Evolutionary conservation across 2,888 invertebrate species (phyloP), one percentile per base, ranked within the genome.

Genomic region (Micoletzkya japonica): DNA sequence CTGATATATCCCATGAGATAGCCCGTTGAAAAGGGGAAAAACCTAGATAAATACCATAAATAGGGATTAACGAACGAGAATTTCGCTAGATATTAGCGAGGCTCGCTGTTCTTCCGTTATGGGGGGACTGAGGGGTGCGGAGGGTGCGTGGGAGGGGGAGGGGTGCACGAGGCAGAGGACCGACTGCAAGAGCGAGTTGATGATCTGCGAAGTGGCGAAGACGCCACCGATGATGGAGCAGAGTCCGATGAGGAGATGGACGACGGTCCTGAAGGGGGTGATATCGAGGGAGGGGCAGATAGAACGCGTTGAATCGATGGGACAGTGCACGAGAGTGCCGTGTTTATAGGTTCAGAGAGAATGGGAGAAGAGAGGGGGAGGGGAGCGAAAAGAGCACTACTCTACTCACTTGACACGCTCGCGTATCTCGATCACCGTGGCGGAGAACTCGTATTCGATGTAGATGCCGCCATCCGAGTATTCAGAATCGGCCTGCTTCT

Each of bases 191-290:
- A 79, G 57, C 30, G 68, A 74, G 56, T 78, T 75, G 32, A 74
- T 60, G 34, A 72, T 86, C 87, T 92, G 91, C 82, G 93, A 91
- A 66, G 94, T 92, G 28, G 94, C 91, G 87, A 93, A 94, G 79
- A 97, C 92, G 54, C 96, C 96, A 76, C 95, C 93, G 59, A 95
- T 90, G 56, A 94, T 91, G 1, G 95, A 93, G 88, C 94, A 94
- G 4, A 98, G 88, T 82, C 94, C 90, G 59, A 95, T 90, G 70
- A 92, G 88, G 86, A 97, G 94, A 86, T 92, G 91, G 76, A 86
- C 79, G 70, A 85, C 78, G 1, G 87, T 86, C 70, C 84, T 83
- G 71, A 70, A 82, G 2, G n/a, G 36, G 2, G 54, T 37, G n/a
- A n/a, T n/a, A n/a, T n/a, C n/a, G n/a, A n/a, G n/a, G n/a, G n/a